Conservation (phyloP, 2,888 invertebrate species). For the Hirtodrosophila alboralis region DNA sequence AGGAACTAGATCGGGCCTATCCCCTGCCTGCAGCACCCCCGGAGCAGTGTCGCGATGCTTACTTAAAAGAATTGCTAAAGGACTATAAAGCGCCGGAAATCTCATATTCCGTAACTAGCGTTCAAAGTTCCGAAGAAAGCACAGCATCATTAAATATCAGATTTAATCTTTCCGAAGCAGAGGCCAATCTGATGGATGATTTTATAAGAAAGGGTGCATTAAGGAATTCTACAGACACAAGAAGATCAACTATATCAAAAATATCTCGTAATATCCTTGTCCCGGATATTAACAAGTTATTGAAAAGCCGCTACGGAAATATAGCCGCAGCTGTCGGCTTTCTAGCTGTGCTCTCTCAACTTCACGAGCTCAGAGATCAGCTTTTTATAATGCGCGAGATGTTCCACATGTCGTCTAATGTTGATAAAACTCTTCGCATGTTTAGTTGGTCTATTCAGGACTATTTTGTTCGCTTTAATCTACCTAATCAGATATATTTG, state of each 20-base stretch:
- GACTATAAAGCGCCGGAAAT: no score
- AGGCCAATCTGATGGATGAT: neutral
- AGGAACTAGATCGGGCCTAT: neutral
- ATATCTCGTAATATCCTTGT: no score
- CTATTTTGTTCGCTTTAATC: constrained; percentile 36
- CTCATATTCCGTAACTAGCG: no score
- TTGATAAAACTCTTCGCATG: constrained; percentile 13
- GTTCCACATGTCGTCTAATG: constrained; percentile 4
- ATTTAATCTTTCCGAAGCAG: neutral
- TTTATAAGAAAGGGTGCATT: neutral
- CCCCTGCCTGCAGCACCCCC: constrained; percentile 11
- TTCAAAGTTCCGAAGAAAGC: no score
- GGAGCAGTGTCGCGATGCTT: constrained; percentile 35
- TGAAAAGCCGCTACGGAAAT: constrained; percentile 33
- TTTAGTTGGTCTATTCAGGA: constrained; percentile 56
- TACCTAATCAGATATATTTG: constrained; percentile 29
- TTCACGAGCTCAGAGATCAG: constrained; percentile 27
- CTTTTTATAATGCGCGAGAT: constrained; percentile 9
- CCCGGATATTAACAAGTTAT: constrained; percentile 11
- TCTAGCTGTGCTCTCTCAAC: constrained; percentile 29
- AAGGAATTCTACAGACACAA: neutral
- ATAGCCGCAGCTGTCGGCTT: constrained; percentile 27
- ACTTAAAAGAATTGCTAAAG: constrained; percentile 6
- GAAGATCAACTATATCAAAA: neutral
- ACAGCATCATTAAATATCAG: neutral